Evolutionary conservation across 2,113 vertebrate species (phyloP).

Genomic region (Hepsetus odoe): DNA sequence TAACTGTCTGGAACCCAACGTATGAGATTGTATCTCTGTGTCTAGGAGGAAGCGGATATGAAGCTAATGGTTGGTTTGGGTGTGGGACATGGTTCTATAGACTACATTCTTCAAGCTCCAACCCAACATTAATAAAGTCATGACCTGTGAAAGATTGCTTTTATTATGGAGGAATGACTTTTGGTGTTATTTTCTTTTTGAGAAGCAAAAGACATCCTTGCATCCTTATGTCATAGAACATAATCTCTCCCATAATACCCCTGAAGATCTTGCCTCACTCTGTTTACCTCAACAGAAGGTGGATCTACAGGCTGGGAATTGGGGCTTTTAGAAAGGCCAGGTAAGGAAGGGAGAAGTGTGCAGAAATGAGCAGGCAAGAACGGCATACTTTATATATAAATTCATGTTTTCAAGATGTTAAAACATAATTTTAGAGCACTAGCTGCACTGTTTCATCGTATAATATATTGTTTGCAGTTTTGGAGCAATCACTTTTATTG

Average conservation of each 20-base stretch:
- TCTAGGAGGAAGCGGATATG: conserved; percentile 46
- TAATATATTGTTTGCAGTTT: too few species aligned
- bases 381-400: too few species aligned
- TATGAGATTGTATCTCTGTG: conserved; percentile 45
- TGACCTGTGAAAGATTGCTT: conserved; percentile 1
- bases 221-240: too few species aligned
- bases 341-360: not conserved
- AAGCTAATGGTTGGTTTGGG: conserved; percentile 37
- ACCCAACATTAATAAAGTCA: conserved; percentile 7
- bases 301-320: not conserved
- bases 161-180: not conserved
- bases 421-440: too few species aligned
- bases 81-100: conserved; percentile 11
- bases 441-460: too few species aligned
- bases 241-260: not conserved
- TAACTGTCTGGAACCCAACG: conserved; percentile 28
- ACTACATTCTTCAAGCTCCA: not conserved
- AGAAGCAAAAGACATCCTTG: too few species aligned
- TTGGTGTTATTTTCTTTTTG: too few species aligned
- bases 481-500: too few species aligned
- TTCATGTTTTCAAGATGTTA: too few species aligned
- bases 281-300: conserved; percentile 15
- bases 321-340: not conserved
- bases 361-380: too few species aligned
- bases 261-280: not conserved